Evolutionary conservation across 2,888 invertebrate genomes (phyloP), one percentile per base, ranked within the genome.

Genomic region (Oscheius sp.): DNA sequence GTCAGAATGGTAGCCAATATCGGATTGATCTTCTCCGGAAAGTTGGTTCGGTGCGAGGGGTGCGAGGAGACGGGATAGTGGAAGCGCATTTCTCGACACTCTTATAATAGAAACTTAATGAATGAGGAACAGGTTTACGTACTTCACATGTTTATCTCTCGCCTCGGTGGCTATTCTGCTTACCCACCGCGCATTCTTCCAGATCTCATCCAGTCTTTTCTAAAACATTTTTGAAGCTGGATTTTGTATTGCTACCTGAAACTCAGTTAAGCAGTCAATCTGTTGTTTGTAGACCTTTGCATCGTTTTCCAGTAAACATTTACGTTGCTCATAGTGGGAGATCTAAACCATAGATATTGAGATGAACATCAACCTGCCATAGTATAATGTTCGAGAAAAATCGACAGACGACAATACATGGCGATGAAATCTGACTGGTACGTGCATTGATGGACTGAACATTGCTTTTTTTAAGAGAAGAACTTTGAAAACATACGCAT

Each of bases 181-280:
- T 32, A 98, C 92, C 98, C 98, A 99, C 29, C 99, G 93, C 58
- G 95, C 94, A 32, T 94, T 93, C 88, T 95, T 95, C 98, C 98
- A 98, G 2, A 95, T 93, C 0, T 92, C 91, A 87, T 97, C 97
- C 60, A 97, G 91, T 86, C 93, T 94, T 48, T 93, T 77, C 75
- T 82, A 48, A 50, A 53, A 68, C 1, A 4, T 47, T 21, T 4
- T 2, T 29, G 21, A 32, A 33, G 33, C 3, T 7, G 2, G 9
- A 1, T 60, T 10, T 2, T 32, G 32, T 21, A 21, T 33, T 32
- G 32, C n/a, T 35, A 79, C 91, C 89, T 96, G 96, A 57, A 96
- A 92, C 70, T 94, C 94, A 88, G 94, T 94, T 42, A 98, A 90
- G 86, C 76, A 75, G 29, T 85, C 85, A 7, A 80, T 76, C 62